phyloP scores from a whole-genome alignment of 2,888 invertebrate species.

The Orthosia gothica region DNA sequence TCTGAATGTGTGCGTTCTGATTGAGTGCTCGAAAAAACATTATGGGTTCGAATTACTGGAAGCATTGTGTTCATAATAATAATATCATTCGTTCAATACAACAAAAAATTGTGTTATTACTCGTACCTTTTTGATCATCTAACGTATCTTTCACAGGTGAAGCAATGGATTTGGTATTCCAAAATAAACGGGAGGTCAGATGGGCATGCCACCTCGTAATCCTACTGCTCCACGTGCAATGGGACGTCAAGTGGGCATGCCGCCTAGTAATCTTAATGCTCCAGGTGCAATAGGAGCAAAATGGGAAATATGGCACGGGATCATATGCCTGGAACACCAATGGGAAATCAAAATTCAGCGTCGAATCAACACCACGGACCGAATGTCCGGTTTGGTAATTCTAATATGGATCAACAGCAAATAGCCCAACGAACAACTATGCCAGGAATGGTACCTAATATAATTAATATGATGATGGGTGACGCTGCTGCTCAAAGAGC shows the following conservation, averaged over 20 bases:
- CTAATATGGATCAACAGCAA: conserved; percentile 49
- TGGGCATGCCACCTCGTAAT: conserved; percentile 73
- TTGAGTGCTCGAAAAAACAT: too few relatives aligned
- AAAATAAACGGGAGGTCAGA: conserved; percentile 73
- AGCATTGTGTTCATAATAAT: too few relatives aligned
- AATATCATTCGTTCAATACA: too few relatives aligned
- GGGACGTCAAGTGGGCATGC: background rate
- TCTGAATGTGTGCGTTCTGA: too few relatives aligned
- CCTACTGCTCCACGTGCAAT: conserved; percentile 14
- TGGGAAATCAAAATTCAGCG: conserved; percentile 47
- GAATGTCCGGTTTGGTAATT: conserved; percentile 60
- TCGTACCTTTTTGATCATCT: too few relatives aligned
- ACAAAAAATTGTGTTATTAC: too few relatives aligned
- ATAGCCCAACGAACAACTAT: conserved; percentile 39
- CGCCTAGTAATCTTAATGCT: conserved; percentile 39
- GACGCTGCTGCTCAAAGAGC: conserved; percentile 51
- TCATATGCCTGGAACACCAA: conserved; percentile 58
- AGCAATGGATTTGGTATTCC: background rate
- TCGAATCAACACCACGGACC: conserved; percentile 38
- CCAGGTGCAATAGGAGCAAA: conserved; percentile 30
- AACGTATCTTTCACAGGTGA: too few relatives aligned
- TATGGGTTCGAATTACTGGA: too few relatives aligned
- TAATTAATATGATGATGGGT: conserved; percentile 81
- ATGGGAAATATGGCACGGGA: conserved; percentile 57
- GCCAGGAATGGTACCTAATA: conserved; percentile 82